These are phyloP conservation scores for Ammodytes marinus DNA, from an alignment of 2,113 vertebrate genomes.

Conservation along the genomic window DNA sequence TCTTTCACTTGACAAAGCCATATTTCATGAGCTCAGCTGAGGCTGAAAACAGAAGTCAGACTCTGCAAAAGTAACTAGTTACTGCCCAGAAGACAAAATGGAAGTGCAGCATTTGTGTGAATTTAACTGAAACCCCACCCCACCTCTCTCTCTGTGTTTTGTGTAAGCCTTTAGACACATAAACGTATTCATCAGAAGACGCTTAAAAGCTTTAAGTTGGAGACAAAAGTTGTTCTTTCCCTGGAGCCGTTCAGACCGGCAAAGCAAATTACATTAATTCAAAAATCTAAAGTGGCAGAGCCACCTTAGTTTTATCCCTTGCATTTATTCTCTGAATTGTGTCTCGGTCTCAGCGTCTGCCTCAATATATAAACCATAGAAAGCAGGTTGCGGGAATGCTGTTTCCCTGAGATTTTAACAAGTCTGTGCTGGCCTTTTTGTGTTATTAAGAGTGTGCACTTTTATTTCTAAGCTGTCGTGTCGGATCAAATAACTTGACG, in stretches of 20 bases:
- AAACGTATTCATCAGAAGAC: not conserved
- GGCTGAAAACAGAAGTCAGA: too few relatives aligned
- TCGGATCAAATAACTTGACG: slow-evolving; percentile 27
- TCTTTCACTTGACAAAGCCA: not conserved
- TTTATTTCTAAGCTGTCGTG: slow-evolving; percentile 9
- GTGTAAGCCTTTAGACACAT: not conserved
- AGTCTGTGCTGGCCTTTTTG: not conserved
- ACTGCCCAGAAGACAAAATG: not conserved
- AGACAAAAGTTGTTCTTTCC: slow-evolving; percentile 25
- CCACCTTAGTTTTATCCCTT: slow-evolving; percentile 1
- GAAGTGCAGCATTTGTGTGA: not conserved
- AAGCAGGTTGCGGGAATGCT: not conserved
- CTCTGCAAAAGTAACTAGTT: not conserved
- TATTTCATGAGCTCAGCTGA: not conserved
- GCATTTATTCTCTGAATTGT: not conserved
- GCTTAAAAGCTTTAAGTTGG: slow-evolving; percentile 19
- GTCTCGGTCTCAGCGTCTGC: not conserved
- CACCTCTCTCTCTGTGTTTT: not conserved
- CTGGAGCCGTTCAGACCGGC: not conserved
- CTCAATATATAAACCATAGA: not conserved
- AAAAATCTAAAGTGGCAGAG: not conserved
- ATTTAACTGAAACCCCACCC: not conserved
- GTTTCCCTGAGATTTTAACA: not conserved
- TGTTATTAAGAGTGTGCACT: not conserved
- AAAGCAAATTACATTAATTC: not conserved